Base-by-base conservation (phyloP, 2,113 vertebrate genomes). In the Corythaeola cristata region DNA sequence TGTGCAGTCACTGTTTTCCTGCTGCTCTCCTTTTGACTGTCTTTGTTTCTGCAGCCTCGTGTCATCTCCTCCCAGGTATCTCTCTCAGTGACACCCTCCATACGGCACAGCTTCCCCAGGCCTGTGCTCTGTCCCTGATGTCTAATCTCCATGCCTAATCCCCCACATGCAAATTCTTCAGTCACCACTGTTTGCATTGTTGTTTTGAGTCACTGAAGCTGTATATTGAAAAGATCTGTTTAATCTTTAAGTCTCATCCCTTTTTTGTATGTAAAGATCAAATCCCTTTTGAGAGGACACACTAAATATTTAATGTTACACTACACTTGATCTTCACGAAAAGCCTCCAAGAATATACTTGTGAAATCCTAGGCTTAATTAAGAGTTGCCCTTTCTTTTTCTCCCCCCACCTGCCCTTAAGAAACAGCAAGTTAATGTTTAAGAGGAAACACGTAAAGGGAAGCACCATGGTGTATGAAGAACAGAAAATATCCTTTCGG, bases 191-290 rank as follows among this genome's bases (percentile, higher is more conserved):
- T 52, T 47, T 88, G 59, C 93, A 55, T 88, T 77, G 39, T 90
- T 95, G 80, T 67, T 88, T 85, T 90, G 79, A 81, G 56, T 52
- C 74, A 84, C 52, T 50, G 80, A 80, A 81, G 60, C 52, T 93
- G 90, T 52, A 60, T 94, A 80, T 94, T 97, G 60, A 67, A 92
- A 88, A 84, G 60, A 81, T 49, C 44, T 90, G 53, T 90, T 92
- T 93, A 94, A 91, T 88, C 84, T 89, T 64, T 82, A 80, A 91
- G 72, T 80, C 90, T 80, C 47, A 90, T 80, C 23, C 71, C 26
- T 86, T 91, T 95, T 93, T 77, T 68, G 41, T 93, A 84, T 92
- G 83, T 75, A 95, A 96, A 95, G 87, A 91, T 47, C 69, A 92
- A 96, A 96, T 94, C 87, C 89, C 87, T 92, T 92, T 60, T 92